A percentile compares a stretch with the other conserved stretches of the same genome.
Conservation (phyloP, 2,113 vertebrate genomes). For the Elephantulus edwardii region DNA sequence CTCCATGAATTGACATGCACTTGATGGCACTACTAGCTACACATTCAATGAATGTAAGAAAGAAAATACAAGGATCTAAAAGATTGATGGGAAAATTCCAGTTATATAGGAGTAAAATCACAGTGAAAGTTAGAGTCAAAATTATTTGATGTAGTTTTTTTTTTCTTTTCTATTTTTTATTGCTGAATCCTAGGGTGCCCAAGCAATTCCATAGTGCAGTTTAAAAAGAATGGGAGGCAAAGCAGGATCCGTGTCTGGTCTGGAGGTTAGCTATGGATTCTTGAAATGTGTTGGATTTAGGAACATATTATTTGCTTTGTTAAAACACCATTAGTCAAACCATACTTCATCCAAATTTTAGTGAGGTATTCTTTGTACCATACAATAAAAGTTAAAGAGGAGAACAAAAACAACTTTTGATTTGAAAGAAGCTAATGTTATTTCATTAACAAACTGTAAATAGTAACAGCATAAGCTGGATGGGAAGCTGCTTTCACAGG, state of each 20-base stretch:
- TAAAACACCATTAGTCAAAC: constrained; percentile 32
- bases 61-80: background rate
- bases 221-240: background rate
- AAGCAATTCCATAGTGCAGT: background rate
- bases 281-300: constrained; percentile 4
- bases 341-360: constrained; percentile 67
- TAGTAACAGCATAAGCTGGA: constrained; percentile 85
- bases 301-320: background rate
- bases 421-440: constrained; percentile 84
- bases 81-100: background rate
- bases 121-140: background rate
- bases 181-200: background rate
- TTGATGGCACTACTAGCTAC: background rate
- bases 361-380: constrained; percentile 69
- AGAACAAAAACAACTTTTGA: constrained; percentile 83
- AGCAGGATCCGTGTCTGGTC: background rate
- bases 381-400: constrained; percentile 82
- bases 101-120: background rate
- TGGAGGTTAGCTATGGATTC: background rate
- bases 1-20: background rate
- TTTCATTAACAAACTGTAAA: constrained; percentile 88
- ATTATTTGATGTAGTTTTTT: background rate
- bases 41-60: background rate
- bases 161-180: too few relatives aligned
- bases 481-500: constrained; percentile 85